Evolutionary conservation across 2,888 invertebrate species (phyloP).

Genomic region (Zaprionus obscuricornis): DNA sequence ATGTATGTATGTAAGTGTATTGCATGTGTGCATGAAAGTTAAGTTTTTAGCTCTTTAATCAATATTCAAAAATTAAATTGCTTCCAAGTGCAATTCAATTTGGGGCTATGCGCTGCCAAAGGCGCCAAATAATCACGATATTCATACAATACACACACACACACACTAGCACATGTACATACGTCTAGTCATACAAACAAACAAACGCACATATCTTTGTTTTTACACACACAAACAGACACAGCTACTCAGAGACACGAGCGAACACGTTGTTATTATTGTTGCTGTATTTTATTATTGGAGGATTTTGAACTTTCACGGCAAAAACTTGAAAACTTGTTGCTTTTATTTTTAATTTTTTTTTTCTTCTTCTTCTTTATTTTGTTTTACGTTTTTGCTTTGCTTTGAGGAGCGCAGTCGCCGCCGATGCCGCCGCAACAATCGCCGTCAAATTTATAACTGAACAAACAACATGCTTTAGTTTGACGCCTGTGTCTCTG

Average conservation of each 20-base stretch:
- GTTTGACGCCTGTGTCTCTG: no score
- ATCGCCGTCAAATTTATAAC: constrained; percentile 50
- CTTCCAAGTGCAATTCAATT: constrained; percentile 45
- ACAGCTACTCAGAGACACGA: background rate
- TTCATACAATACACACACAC: constrained; percentile 4
- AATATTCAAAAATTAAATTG: no score
- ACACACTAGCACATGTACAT: background rate
- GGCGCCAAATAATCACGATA: constrained; percentile 27
- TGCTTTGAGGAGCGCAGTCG: constrained; percentile 38
- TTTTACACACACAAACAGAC: background rate
- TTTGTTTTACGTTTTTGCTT: no score
- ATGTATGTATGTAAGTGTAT: background rate
- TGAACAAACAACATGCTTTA: constrained; percentile 31
- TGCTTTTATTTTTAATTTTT: no score
- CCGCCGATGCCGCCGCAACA: constrained; percentile 27
- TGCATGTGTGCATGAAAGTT: background rate
- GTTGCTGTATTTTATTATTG: no score
- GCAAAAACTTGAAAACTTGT: constrained; percentile 46
- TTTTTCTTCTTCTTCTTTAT: no score
- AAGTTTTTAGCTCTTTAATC: background rate
- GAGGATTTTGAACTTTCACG: constrained; percentile 50
- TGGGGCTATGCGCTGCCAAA: constrained; percentile 24
- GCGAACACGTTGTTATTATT: constrained; percentile 32
- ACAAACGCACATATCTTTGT: background rate
- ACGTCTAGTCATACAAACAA: background rate